Evolutionary conservation across 2,797 vertebrate genomes (phyloP), one percentile per base, ranked within the genome.

Genomic region (Avahi laniger): DNA sequence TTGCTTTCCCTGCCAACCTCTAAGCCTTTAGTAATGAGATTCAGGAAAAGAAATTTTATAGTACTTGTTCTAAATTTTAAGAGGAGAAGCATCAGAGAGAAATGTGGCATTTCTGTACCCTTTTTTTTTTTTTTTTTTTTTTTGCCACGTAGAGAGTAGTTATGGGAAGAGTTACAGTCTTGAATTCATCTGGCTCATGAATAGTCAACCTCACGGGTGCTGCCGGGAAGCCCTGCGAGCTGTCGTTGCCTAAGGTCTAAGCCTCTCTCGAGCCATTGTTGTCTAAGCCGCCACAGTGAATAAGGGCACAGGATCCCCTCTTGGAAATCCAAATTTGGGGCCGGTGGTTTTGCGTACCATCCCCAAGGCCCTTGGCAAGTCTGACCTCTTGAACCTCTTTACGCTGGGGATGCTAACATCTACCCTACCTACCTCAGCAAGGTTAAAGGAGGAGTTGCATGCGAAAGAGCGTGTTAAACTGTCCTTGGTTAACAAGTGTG

Each of bases 11-110:
- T 95, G 65, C 59, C 76, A 82, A 48, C 20, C 33, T 67, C 33
- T 82, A 50, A 85, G 65, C 7, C 50, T 94, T 95, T 87, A 86
- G 89, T 65, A 89, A 52, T 61, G 70, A 85, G 41, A 95, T 28
- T 80, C 70, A 80, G 70, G 22, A 86, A 93, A 86, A 94, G 57
- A 91, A 72, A 94, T 80, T 22, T 61, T 35, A 63, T 0, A 89
- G 69, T 33, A 70, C 76, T 50, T 88, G 75, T 59, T 41, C 17
- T 81, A 0, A 79, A 80, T 91, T 86, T 91, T 89, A 83, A 89
- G 50, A 89, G n/a, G 91, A 79, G 54, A 48, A 73, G 38, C 35
- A 35, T 89, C 67, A 28, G 48, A 76, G 92, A 93, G 63, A 75
- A 91, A 70, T 57, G n/a, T 76, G 18, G 4, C 35, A 83, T 63